Conservation (phyloP, 2,113 vertebrate species). For the Archocentrus centrarchus region DNA sequence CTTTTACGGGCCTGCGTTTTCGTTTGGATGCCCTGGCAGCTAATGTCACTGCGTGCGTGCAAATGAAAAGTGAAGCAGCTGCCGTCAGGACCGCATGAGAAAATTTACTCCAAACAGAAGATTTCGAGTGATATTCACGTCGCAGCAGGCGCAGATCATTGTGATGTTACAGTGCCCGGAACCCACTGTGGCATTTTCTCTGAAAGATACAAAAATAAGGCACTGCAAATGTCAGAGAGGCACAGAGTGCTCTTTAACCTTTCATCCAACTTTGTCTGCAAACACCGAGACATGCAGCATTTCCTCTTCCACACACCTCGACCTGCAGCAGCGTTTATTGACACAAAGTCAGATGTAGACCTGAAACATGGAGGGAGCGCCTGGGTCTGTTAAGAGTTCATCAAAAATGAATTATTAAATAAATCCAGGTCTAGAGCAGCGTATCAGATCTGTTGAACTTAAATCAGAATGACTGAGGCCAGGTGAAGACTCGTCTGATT, state of each 20-base stretch:
- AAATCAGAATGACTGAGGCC: not conserved
- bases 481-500: not conserved
- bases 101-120: not conserved
- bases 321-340: not conserved
- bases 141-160: slow-evolving; percentile 9
- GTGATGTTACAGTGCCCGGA: slow-evolving; percentile 20
- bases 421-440: not conserved
- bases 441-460: not conserved
- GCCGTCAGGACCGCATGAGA: not conserved
- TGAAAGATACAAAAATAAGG: not conserved
- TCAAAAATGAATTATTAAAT: not conserved
- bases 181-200: slow-evolving; percentile 38
- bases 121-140: slow-evolving; percentile 4
- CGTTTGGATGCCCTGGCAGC: not conserved
- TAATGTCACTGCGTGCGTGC: slow-evolving; percentile 13
- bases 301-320: not conserved
- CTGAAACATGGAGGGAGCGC: not conserved
- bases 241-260: slow-evolving; percentile 25
- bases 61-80: not conserved
- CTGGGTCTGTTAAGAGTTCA: not conserved
- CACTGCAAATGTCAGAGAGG: slow-evolving; percentile 42
- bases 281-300: slow-evolving; percentile 3
- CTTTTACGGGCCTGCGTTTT: not conserved
- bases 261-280: slow-evolving; percentile 36
- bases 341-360: not conserved